Conservation (phyloP, 2,888 invertebrate species). For the Zaprionus bogoriensis region DNA sequence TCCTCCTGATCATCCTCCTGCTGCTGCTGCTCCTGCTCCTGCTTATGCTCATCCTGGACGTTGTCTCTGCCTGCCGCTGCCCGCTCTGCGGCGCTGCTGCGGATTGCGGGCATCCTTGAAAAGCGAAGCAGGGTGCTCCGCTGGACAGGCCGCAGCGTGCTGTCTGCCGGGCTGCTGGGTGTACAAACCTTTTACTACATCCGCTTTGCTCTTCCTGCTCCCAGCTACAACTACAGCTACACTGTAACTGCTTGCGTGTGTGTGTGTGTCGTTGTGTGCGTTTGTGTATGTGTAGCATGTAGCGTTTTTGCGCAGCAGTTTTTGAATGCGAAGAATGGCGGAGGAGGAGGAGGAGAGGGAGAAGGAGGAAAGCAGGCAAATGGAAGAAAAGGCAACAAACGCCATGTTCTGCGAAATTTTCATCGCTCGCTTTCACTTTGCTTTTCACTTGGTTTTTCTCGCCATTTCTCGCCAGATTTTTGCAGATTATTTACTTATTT, state of each 20-base stretch:
- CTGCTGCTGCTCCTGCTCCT: conserved; percentile 10
- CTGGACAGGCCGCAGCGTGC: not conserved
- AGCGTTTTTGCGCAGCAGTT: conserved; percentile 74
- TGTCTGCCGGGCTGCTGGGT: not conserved
- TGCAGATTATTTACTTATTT: conserved; percentile 46
- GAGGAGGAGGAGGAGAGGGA: conserved; percentile 28
- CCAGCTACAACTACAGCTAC: not conserved
- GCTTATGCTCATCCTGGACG: not conserved
- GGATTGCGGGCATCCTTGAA: conserved; percentile 20
- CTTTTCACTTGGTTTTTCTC: conserved; percentile 38
- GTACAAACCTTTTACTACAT: not conserved
- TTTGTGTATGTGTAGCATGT: conserved; percentile 19
- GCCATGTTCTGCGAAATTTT: conserved; percentile 53
- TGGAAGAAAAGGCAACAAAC: conserved; percentile 47
- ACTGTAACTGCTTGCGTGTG: not conserved
- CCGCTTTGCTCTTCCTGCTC: not conserved
- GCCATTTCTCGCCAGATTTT: conserved; percentile 33
- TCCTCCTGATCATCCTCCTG: conserved; percentile 18
- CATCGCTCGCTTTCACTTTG: conserved; percentile 42
- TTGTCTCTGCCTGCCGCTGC: not conserved
- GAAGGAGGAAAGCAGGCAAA: conserved; percentile 20
- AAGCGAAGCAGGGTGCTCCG: conserved; percentile 8
- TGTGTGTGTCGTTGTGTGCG: not conserved
- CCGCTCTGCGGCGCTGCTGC: conserved; percentile 10
- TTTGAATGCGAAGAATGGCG: conserved; percentile 53